Conservation (phyloP, 2,888 invertebrate genomes). For the Limnephilus lunatus region DNA sequence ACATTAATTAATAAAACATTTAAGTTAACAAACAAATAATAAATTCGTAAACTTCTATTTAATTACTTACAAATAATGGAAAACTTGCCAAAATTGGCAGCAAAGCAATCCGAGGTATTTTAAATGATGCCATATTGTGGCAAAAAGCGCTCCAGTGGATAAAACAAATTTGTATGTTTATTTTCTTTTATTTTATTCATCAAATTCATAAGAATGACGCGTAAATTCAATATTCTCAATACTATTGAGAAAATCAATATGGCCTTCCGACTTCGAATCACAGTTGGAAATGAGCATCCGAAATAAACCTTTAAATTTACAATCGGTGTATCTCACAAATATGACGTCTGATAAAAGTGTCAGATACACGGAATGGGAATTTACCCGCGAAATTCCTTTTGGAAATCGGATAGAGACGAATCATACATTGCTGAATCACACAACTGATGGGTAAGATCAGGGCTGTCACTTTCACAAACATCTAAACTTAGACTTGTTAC, state of each 20-base stretch:
- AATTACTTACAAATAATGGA: too few relatives aligned
- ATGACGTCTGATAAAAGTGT: slow-evolving; percentile 43
- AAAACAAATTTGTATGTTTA: too few relatives aligned
- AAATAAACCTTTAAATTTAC: background rate
- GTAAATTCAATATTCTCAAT: background rate
- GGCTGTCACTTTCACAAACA: background rate
- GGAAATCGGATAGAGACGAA: slow-evolving; percentile 52
- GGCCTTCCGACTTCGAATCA: background rate
- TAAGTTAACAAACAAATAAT: too few relatives aligned
- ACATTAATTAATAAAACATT: too few relatives aligned
- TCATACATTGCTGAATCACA: slow-evolving; percentile 40
- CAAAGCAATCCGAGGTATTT: too few relatives aligned
- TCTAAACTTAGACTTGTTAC: background rate
- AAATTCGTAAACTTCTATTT: too few relatives aligned
- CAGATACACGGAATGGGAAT: slow-evolving; percentile 50
- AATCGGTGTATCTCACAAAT: slow-evolving; percentile 8
- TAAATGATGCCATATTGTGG: too few relatives aligned
- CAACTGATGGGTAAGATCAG: slow-evolving; percentile 22
- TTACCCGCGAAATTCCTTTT: slow-evolving; percentile 39
- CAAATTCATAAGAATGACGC: background rate
- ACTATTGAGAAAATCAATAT: background rate
- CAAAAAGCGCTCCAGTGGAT: too few relatives aligned
- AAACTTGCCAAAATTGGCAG: too few relatives aligned
- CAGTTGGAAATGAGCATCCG: background rate
- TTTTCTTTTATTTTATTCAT: too few relatives aligned